Evolutionary conservation across 2,888 invertebrate species (phyloP), one percentile per base, ranked within the genome.

Genomic region (Catocala fraxini): DNA sequence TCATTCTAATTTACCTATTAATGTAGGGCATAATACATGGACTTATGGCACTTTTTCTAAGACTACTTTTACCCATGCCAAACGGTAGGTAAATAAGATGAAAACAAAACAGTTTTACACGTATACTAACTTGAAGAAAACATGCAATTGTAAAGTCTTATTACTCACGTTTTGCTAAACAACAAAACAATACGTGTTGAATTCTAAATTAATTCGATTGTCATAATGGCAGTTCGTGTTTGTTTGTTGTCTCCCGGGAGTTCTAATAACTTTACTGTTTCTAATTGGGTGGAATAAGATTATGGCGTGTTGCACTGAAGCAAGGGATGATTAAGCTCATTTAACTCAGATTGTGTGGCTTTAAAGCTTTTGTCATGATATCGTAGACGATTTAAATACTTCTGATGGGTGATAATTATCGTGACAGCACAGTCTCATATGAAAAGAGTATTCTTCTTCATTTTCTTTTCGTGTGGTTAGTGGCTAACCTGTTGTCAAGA

Each of bases 141-240:
- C 25, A 10, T 6, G 33, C 9, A 10, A 7, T 47, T 11, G 15
- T 11, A 9, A 35, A 46, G 13, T 15, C 7, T 15, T 15, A 12
- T 6, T 42, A 49, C 33, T n/a, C 41, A 25, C 39, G 56, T 47
- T 55, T 43, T 6, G 0, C 4, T 12, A 41, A 51, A 51, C 43
- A 13, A 3, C 41, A 42, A 52, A 39, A 58, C 46, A 49, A 41
- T 51, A 49, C 49, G 46, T 10, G 46, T 59, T 49, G 56, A 61
- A 56, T 60, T 63, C 61, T 51, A 47, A 77, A 77, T 77, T 75
- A 77, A 80, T 77, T 79, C 72, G 71, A 78, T 79, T 75, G 75
- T 77, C 74, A 71, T 75, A 77, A 77, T 71, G 73, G 70, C 68
- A 59, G 68, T 72, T 73, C 68, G 68, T 66, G 69, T 58, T 70